phyloP scores from a whole-genome alignment of 2,113 vertebrate species.

The Todiramphus chloris region DNA sequence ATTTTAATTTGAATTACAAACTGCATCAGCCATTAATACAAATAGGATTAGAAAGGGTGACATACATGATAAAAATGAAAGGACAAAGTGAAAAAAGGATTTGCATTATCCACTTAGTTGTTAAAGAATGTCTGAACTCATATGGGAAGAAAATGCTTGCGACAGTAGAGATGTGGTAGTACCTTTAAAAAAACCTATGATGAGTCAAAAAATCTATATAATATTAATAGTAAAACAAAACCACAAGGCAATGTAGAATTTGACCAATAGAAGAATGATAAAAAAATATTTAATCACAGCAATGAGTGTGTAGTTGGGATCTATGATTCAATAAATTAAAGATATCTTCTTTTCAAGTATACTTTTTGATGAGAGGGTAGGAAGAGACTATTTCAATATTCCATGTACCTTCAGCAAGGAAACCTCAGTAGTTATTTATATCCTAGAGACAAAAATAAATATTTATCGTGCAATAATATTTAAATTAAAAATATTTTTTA shows the following conservation, averaged over 20 bases:
- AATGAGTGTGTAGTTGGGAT: background rate
- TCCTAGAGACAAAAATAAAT: background rate
- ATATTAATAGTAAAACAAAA: background rate
- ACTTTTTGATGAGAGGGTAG: background rate
- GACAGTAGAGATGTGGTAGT: background rate
- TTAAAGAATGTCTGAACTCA: background rate
- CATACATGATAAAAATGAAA: background rate
- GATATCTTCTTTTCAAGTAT: background rate
- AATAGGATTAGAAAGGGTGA: background rate
- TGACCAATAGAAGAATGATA: background rate
- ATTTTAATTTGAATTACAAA: background rate
- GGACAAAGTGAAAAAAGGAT: background rate
- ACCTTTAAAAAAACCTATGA: background rate
- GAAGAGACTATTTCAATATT: background rate
- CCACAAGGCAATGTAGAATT: background rate
- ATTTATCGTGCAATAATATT: background rate
- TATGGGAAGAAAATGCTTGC: background rate
- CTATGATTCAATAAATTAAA: background rate
- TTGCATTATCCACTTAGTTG: background rate
- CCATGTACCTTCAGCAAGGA: background rate
- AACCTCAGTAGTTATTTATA: background rate
- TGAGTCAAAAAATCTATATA: background rate
- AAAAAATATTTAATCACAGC: background rate
- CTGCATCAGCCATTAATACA: background rate
- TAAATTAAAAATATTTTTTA: background rate